A percentile compares a stretch with the other conserved stretches of the same genome.
Evolutionary conservation across 1,140 invertebrate genomes (phyloP).

Genomic region (Aradophagus sp.): DNA sequence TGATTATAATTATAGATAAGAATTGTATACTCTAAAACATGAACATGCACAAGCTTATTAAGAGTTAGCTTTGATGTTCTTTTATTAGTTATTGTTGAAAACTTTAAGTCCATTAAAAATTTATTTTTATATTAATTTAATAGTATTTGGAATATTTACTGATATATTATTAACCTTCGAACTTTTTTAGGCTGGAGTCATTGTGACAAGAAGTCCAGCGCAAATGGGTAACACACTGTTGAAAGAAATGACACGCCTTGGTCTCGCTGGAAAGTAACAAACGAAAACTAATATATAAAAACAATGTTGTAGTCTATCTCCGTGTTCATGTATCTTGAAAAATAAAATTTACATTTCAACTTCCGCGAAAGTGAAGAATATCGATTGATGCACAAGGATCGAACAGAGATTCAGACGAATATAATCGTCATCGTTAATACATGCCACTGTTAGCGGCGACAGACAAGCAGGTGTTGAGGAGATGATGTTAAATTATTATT

Average conservation of each 20-base stretch:
- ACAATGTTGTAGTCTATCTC: slow-evolving; percentile 72
- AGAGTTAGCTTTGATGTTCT: too few relatives aligned
- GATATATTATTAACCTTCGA: too few relatives aligned
- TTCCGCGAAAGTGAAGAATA: slow-evolving; percentile 38
- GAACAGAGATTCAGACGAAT: slow-evolving; percentile 19
- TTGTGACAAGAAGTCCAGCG: slow-evolving; percentile 96
- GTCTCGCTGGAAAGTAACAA: slow-evolving; percentile 73
- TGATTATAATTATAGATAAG: not conserved
- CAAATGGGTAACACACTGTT: slow-evolving; percentile 94
- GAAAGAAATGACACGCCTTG: slow-evolving; percentile 89
- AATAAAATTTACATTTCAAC: slow-evolving; percentile 64
- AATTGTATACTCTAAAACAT: too few relatives aligned
- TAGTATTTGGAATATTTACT: too few relatives aligned
- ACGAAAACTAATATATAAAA: slow-evolving; percentile 55
- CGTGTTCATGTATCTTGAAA: slow-evolving; percentile 69
- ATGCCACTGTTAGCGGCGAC: slow-evolving; percentile 19
- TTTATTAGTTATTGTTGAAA: too few relatives aligned
- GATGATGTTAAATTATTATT: slow-evolving; percentile 30
- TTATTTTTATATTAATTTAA: too few relatives aligned
- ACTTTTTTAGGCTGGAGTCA: slow-evolving; percentile 88
- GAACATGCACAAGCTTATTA: too few relatives aligned
- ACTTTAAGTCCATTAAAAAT: too few relatives aligned
- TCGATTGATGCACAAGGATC: slow-evolving; percentile 22
- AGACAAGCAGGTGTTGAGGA: too few relatives aligned
- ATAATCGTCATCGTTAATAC: slow-evolving; percentile 19